Base-by-base conservation (phyloP, 1,140 invertebrate species). In the Holcopasites calliopsidis region DNA sequence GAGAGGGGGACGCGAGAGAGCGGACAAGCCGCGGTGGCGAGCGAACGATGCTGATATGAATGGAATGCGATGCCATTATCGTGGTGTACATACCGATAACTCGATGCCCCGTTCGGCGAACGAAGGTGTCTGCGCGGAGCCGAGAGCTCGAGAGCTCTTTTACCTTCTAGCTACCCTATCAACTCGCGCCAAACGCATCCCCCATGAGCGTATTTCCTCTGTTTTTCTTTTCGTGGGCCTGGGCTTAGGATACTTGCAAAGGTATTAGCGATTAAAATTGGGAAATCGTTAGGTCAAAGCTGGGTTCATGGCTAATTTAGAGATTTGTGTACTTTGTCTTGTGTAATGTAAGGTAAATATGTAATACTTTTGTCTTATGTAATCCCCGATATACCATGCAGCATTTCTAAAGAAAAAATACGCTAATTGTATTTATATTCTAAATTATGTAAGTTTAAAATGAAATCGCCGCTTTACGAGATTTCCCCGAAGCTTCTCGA, bases 41-140 rank as follows among this genome's bases (percentile, higher is more conserved):
- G 66, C 82, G 76, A 78, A 68, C 66, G 80, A 87, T 85, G 82
- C 85, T 88, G 88, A 90, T 90, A 90, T 82, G 85, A 90, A 89
- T 88, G 88, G 89, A 90, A 90, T 89, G 89, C 88, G 85, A 89
- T 88, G 85, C 87, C 86, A 89, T 90, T 89, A 88, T 89, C 89
- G 86, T 80, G 76, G 81, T 76, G 79, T 85, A 87, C 76, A 83
- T 80, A 86, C 85, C 84, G 86, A 89, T 88, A 89, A 87, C 83
- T 88, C 82, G 77, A 79, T 84, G 76, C 68, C 54, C 65, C 62
- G 76, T 65, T 50, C 38, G 11, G 66, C 31, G 61, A 80, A 50
- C 40, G 66, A 72, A 68, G 65, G 65, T 75, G 38, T 40, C 54
- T 35, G 64, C 33, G n/a, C 44, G 28, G 13, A 65, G 49, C 73